A percentile compares a stretch with the other conserved stretches of the same genome.
Evolutionary conservation across 2,888 invertebrate genomes (phyloP).

Genomic region (Drosophila rubida): DNA sequence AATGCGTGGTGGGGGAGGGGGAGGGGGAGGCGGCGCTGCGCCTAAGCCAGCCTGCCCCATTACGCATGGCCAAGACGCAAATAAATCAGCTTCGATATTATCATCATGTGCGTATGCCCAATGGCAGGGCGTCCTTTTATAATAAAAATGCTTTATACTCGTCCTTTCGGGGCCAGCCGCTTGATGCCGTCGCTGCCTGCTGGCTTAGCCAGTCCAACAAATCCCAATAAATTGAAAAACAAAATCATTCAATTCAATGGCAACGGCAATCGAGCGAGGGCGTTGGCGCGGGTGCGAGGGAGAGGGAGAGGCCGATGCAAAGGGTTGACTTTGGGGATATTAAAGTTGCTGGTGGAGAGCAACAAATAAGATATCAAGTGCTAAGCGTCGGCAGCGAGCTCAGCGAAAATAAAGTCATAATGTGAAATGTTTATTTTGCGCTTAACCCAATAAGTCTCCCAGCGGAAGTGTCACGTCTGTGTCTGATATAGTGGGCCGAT

Average conservation of each 20-base stretch:
- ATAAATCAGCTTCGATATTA: constrained; percentile 80
- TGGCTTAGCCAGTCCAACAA: constrained; percentile 43
- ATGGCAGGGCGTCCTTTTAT: constrained; percentile 38
- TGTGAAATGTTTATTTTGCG: neutral
- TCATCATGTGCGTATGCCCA: constrained; percentile 47
- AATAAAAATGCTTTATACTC: constrained; percentile 58
- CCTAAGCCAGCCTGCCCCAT: constrained; percentile 12
- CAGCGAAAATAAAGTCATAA: constrained; percentile 24
- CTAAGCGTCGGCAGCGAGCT: constrained; percentile 19
- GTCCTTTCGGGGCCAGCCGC: constrained; percentile 22
- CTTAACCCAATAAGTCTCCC: neutral
- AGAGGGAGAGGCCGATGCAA: constrained; percentile 46
- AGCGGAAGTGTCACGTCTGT: no score
- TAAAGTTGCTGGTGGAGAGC: constrained; percentile 17
- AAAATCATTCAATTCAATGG: constrained; percentile 81
- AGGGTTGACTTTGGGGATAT: constrained; percentile 38
- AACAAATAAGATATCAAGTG: constrained; percentile 70
- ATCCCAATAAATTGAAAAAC: constrained; percentile 82
- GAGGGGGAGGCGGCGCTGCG: no score
- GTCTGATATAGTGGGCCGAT: no score
- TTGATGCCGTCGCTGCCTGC: constrained; percentile 4
- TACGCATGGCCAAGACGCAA: constrained; percentile 49
- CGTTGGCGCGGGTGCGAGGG: no score
- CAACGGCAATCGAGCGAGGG: constrained; percentile 74
- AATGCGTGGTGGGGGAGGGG: no score